Base-by-base conservation (phyloP, 2,888 invertebrate genomes). In the Orthosia incerta region DNA sequence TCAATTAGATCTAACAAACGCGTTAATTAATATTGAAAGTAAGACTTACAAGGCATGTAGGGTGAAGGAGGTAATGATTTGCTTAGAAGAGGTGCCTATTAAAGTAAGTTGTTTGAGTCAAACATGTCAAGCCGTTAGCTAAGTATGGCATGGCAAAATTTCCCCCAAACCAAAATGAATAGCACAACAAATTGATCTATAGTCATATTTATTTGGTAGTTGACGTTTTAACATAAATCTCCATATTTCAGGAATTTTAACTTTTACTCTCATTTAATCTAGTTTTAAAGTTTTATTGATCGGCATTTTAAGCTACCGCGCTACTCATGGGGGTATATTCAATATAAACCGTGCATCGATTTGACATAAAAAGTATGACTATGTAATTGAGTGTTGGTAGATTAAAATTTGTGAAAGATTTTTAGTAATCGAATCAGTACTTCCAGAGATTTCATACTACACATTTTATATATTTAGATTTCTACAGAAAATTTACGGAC, bases 1-100 rank as follows among this genome's bases (percentile, higher is more conserved):
- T 71, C 67, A 84, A 74, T 82, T 82, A 63, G 20, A 67, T 78
- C 71, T 15, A 77, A 78, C 78, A 74, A 74, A 70, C 57, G 55
- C 9, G 57, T 63, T 78, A 78, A 85, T 82, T 85, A 72, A 82
- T 80, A 76, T 62, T 66, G 68, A 79, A 69, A 48, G 61, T 73
- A 56, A 76, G 56, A 55, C 56, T 53, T 61, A 70, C 66, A 67
- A 65, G 51, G 15, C 45, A 12, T 60, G 16, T 57, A 26, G 62
- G 55, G 78, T 13, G 51, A 71, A 63, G n/a, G 12, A 18, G 39
- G 59, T 51, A 65, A 69, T 71, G 51, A 71, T 66, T 56, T 23
- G 55, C 20, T 51, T 55, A 50, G 45, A 51, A 39, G 13, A 55
- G 53, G 39, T 20, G 53, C 23, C 15, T n/a, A 50, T 39, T 39